These are phyloP conservation scores for Dromiciops gliroides DNA, from an alignment of 2,113 vertebrate species.

Conservation along the genomic window DNA sequence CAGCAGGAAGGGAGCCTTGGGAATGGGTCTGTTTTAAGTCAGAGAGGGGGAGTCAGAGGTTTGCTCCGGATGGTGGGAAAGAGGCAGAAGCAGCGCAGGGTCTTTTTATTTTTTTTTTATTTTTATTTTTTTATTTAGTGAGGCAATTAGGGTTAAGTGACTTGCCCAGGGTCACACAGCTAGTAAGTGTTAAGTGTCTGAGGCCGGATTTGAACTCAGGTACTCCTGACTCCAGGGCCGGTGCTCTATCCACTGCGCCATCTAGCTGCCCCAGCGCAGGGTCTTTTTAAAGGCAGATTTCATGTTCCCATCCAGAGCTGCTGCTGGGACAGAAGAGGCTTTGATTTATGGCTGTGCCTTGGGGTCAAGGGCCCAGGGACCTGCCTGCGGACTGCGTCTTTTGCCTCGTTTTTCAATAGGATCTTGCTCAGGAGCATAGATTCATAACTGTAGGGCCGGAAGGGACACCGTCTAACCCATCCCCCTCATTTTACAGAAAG, in stretches of 20 bases:
- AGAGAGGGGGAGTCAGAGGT: neutral
- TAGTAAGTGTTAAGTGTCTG: too few relatives aligned
- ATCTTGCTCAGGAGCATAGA: neutral
- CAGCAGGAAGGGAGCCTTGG: too few relatives aligned
- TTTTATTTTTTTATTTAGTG: too few relatives aligned
- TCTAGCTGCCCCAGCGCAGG: too few relatives aligned
- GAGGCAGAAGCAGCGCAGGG: neutral
- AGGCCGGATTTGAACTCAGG: too few relatives aligned
- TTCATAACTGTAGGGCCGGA: neutral
- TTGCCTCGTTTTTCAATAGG: neutral
- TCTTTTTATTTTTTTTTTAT: too few relatives aligned
- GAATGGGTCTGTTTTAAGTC: neutral
- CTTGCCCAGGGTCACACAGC: too few relatives aligned
- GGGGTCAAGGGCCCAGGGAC: too few relatives aligned
- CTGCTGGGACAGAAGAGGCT: neutral
- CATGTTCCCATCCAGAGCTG: neutral
- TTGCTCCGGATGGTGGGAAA: neutral
- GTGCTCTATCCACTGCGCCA: too few relatives aligned
- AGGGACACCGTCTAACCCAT: neutral
- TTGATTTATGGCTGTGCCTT: accelerated
- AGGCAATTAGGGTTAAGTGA: too few relatives aligned
- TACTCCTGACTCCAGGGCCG: too few relatives aligned
- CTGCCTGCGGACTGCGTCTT: neutral
- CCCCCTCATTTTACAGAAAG: neutral
- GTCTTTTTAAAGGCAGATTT: neutral